Conservation (phyloP, 2,113 vertebrate species). For the Eclectus roratus region DNA sequence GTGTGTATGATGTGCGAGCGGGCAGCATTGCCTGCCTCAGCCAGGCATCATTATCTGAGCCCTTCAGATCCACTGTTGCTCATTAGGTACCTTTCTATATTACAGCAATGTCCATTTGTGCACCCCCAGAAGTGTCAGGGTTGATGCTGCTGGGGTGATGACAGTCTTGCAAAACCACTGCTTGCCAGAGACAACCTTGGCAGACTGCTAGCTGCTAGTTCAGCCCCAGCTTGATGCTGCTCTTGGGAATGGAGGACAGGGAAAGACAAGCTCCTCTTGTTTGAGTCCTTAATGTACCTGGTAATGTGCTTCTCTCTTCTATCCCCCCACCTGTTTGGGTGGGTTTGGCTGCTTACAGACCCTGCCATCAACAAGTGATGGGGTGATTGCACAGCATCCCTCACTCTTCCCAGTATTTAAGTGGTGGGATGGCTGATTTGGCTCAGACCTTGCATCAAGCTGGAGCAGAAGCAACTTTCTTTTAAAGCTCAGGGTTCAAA, state of each 20-base stretch:
- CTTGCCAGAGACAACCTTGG: background rate
- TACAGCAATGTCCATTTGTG: background rate
- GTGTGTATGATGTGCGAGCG: background rate
- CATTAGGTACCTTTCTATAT: background rate
- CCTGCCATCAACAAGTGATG: accelerated
- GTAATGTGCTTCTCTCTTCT: background rate
- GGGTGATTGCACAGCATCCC: background rate
- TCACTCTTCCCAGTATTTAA: background rate
- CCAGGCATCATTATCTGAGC: background rate
- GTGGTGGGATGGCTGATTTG: background rate
- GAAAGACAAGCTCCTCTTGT: background rate
- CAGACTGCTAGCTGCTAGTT: background rate
- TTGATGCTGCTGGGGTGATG: accelerated
- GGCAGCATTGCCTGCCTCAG: background rate
- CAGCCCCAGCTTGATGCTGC: background rate
- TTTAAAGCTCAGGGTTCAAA: background rate
- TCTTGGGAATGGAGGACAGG: background rate
- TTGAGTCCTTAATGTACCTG: background rate
- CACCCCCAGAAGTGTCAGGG: background rate
- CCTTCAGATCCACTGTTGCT: background rate
- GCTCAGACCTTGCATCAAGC: background rate
- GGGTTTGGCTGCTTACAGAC: background rate
- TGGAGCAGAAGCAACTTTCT: background rate
- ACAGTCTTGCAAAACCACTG: background rate
- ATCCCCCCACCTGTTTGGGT: background rate